Evolutionary conservation across 1,140 invertebrate species (phyloP), one percentile per base, ranked within the genome.

Genomic region (Cataglyphis hispanica): DNA sequence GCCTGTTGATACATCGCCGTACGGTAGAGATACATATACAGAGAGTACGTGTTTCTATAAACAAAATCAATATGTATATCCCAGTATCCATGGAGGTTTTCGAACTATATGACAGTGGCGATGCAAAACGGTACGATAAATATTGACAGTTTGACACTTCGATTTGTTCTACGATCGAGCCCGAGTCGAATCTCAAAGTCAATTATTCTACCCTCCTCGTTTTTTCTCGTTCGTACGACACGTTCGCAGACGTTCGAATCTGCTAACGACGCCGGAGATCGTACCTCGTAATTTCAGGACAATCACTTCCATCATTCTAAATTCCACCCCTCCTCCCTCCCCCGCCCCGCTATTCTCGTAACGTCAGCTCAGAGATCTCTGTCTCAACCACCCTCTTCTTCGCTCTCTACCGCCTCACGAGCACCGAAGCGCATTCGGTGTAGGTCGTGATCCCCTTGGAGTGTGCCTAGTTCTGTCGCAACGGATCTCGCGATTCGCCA

Each of bases 261-360:
- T 76, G 40, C 50, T 89, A 89, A 86, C 66, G 74, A 78, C 34
- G 31, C 40, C 19, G 22, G 43, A 46, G 53, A 86, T 88, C 72
- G 74, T 86, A 75, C 31, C 50, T 86, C 69, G 78, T 90, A 90
- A 90, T 90, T 90, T 86, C 56, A 22, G n/a, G 60, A 90, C 86
- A 86, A 90, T 90, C 88, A 75, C 84, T 86, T 86, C 78, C 69
- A 63, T 90, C 88, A 80, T 85, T 90, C 69, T 66, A 89, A 89
- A 90, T 89, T 89, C 75, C 75, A 43, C 72, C 87, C 46, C 46
- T 5, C 3, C 46, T 16, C 46, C 4, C 3, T 16, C 13, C 43
- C 6, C 43, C 43, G 1, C 66, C 64, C 43, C 64, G 64, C 31
- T 83, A 77, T 89, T 89, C 84, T 77, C 70, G 69, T 89, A 77